Percentiles rank a stretch among this genome's conserved stretches.
These are phyloP conservation scores for Beris morrisii DNA, from an alignment of 2,888 invertebrate genomes.

Conservation along the genomic window DNA sequence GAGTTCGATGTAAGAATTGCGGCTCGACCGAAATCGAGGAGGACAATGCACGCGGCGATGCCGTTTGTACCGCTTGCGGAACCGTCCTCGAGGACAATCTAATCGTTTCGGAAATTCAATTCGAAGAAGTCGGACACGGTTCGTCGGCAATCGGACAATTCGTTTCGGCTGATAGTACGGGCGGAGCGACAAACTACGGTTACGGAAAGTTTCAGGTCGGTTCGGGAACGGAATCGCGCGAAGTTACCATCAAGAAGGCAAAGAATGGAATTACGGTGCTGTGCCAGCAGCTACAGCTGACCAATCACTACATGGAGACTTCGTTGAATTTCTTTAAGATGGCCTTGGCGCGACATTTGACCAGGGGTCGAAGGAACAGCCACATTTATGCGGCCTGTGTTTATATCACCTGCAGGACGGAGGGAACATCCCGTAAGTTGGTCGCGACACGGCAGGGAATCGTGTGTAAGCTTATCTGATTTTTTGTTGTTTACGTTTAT, in stretches of 20 bases:
- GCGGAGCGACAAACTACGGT: slow-evolving; percentile 74
- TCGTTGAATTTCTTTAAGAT: slow-evolving; percentile 93
- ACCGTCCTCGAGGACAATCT: slow-evolving; percentile 94
- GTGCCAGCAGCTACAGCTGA: slow-evolving; percentile 84
- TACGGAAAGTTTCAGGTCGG: slow-evolving; percentile 82
- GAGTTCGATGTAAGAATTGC: slow-evolving; percentile 83
- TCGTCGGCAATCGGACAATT: slow-evolving; percentile 90
- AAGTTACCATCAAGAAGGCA: slow-evolving; percentile 87
- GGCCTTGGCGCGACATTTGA: slow-evolving; percentile 80
- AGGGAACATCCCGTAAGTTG: slow-evolving; percentile 88
- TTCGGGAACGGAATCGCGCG: slow-evolving; percentile 85
- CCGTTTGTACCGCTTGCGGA: slow-evolving; percentile 95
- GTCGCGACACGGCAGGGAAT: not conserved
- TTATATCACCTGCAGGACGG: slow-evolving; percentile 94
- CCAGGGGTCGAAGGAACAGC: slow-evolving; percentile 85
- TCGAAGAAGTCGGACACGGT: slow-evolving; percentile 90
- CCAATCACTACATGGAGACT: slow-evolving; percentile 89
- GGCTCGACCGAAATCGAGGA: slow-evolving; percentile 91
- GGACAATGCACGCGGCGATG: slow-evolving; percentile 92
- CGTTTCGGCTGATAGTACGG: slow-evolving; percentile 85
- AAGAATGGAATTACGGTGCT: slow-evolving; percentile 81
- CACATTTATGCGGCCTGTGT: slow-evolving; percentile 97
- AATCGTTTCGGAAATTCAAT: slow-evolving; percentile 95
- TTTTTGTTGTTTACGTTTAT: slow-evolving; percentile 4
- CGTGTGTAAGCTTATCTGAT: not conserved